Conservation (phyloP, 2,888 invertebrate genomes). For the Beris chalybata region DNA sequence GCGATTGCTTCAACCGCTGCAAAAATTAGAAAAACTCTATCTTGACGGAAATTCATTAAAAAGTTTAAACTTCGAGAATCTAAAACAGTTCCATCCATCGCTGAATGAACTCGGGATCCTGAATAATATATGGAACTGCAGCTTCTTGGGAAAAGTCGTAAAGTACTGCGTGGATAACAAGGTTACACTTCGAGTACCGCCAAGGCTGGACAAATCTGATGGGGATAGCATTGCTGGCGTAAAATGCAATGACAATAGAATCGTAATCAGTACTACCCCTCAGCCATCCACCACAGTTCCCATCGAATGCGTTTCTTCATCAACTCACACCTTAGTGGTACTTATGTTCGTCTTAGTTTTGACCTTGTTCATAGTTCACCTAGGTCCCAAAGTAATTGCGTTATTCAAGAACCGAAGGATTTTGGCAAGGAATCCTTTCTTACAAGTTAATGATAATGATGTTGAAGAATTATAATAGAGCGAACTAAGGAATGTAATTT, state of each 20-base stretch:
- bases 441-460: too few species aligned
- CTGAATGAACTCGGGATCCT: background rate
- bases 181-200: background rate
- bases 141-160: background rate
- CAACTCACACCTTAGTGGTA: too few species aligned
- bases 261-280: too few species aligned
- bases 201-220: background rate
- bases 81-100: background rate
- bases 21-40: constrained; percentile 4
- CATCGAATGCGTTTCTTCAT: too few species aligned
- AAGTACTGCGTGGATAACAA: background rate
- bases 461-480: too few species aligned
- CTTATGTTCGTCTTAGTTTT: too few species aligned
- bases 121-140: background rate
- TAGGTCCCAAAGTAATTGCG: too few species aligned
- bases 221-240: background rate
- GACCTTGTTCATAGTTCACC: too few species aligned
- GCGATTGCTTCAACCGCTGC: background rate
- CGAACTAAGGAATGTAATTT: too few species aligned
- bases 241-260: background rate
- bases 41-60: background rate
- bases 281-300: too few species aligned
- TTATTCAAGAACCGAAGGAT: too few species aligned
- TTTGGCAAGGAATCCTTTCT: too few species aligned
- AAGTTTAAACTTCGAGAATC: background rate